These are phyloP conservation scores for Sebastes itinus DNA, from an alignment of 2,797 vertebrate genomes.

Conservation along the genomic window DNA sequence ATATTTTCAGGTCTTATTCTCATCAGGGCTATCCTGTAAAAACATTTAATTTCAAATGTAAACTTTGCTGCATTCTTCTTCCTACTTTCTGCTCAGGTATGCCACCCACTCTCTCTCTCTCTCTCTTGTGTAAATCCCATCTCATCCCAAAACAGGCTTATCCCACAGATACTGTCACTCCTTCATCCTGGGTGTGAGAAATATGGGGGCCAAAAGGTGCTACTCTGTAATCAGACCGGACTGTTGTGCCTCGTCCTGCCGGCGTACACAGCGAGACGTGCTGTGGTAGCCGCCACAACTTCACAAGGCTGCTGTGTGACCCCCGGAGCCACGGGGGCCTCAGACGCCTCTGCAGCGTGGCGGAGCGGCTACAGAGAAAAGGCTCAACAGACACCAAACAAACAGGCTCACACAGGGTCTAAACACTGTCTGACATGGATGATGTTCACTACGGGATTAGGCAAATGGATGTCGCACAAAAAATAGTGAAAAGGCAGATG, in stretches of 20 bases:
- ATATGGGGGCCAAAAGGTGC: constrained; percentile 62
- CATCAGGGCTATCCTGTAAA: not conserved
- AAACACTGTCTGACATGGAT: constrained; percentile 18
- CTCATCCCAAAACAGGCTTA: constrained; percentile 48
- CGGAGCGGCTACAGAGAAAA: not conserved
- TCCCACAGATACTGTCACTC: constrained; percentile 66
- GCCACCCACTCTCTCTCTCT: constrained; percentile 17
- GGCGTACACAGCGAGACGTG: constrained; percentile 30
- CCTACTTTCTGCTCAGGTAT: constrained; percentile 41
- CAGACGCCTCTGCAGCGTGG: not conserved
- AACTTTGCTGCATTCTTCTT: not conserved
- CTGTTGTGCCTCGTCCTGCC: constrained; percentile 50
- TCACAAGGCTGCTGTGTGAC: constrained; percentile 51
- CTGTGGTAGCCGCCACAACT: constrained; percentile 50
- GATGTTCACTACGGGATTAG: constrained; percentile 16
- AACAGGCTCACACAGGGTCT: not conserved
- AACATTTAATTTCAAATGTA: not conserved
- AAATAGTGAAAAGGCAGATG: constrained; percentile 52
- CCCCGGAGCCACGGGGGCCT: constrained; percentile 16
- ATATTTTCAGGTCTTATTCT: not conserved
- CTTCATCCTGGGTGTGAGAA: constrained; percentile 70
- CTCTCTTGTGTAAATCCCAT: constrained; percentile 38
- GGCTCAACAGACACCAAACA: constrained; percentile 10
- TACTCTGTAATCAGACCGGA: constrained; percentile 68
- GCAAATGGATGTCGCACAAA: not conserved